phyloP scores from a whole-genome alignment of 1,140 invertebrate species.

The Lasioglossum baleicum region DNA sequence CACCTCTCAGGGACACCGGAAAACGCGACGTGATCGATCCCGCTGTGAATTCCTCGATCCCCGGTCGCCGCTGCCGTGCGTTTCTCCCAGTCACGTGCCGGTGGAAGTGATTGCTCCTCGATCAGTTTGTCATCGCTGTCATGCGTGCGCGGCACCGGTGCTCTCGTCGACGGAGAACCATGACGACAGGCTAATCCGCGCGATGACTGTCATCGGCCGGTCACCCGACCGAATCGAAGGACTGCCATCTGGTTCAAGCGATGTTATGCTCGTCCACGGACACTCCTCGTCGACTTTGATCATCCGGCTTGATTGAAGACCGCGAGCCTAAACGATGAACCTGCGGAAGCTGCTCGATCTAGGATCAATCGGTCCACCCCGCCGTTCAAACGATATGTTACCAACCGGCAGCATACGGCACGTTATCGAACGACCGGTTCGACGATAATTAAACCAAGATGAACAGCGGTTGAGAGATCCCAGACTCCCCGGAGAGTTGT shows the following conservation, averaged over 20 bases:
- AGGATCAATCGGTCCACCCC: neutral
- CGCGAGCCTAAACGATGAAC: neutral
- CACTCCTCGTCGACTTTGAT: neutral
- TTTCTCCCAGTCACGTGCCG: neutral
- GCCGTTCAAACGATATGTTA: neutral
- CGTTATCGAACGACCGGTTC: neutral
- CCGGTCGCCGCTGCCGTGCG: neutral
- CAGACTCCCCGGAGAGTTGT: neutral
- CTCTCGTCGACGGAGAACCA: neutral
- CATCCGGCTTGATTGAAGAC: neutral
- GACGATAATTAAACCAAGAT: neutral
- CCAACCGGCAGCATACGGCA: too few species aligned
- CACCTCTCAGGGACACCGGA: too few species aligned
- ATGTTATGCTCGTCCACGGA: neutral
- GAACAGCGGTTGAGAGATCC: neutral
- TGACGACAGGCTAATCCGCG: constrained; percentile 14
- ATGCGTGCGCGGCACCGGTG: neutral
- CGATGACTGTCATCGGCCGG: constrained; percentile 42
- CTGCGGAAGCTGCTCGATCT: neutral
- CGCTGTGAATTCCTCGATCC: neutral
- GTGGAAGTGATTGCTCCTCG: neutral
- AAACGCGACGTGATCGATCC: neutral
- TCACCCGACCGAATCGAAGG: constrained; percentile 40
- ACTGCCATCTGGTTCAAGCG: constrained; percentile 24
- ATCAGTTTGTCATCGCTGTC: constrained; percentile 18